These are phyloP conservation scores for Synanthedon andrenaeformis DNA, from an alignment of 2,888 invertebrate species.

Conservation along the genomic window DNA sequence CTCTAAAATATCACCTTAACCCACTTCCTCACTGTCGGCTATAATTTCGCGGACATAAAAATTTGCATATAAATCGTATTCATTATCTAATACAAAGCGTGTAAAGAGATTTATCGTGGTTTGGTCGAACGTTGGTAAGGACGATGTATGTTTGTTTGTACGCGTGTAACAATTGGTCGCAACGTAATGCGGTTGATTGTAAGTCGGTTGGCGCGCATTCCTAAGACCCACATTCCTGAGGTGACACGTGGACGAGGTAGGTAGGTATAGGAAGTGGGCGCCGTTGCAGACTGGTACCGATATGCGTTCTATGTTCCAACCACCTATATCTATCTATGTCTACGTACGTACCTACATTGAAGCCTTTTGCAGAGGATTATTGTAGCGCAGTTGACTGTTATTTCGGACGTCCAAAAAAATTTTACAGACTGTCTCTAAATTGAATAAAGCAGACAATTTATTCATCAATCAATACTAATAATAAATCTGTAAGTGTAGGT, in stretches of 20 bases:
- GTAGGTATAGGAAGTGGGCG: constrained; percentile 19
- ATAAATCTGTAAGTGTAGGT: too few species aligned
- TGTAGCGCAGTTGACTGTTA: too few species aligned
- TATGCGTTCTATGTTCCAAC: constrained; percentile 7
- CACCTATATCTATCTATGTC: constrained; percentile 12
- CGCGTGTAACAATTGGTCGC: constrained; percentile 4
- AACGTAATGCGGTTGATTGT: constrained; percentile 4
- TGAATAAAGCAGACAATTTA: too few species aligned
- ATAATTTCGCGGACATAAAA: constrained; percentile 25
- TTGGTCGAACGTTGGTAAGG: not conserved
- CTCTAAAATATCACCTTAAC: constrained; percentile 22
- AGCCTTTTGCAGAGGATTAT: too few species aligned
- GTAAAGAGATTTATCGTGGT: constrained; percentile 13
- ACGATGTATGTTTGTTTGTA: not conserved
- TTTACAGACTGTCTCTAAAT: too few species aligned
- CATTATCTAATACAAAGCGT: constrained; percentile 16
- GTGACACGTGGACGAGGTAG: constrained; percentile 17
- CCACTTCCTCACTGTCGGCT: constrained; percentile 15
- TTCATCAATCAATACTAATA: too few species aligned
- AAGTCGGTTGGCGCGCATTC: constrained; percentile 15
- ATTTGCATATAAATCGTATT: constrained; percentile 28
- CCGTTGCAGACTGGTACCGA: constrained; percentile 12
- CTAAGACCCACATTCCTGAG: constrained; percentile 19
- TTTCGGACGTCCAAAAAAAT: too few species aligned
- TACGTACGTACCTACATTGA: not conserved